These are phyloP conservation scores for Microchrysa polita DNA, from an alignment of 2,888 invertebrate genomes.

Conservation along the genomic window DNA sequence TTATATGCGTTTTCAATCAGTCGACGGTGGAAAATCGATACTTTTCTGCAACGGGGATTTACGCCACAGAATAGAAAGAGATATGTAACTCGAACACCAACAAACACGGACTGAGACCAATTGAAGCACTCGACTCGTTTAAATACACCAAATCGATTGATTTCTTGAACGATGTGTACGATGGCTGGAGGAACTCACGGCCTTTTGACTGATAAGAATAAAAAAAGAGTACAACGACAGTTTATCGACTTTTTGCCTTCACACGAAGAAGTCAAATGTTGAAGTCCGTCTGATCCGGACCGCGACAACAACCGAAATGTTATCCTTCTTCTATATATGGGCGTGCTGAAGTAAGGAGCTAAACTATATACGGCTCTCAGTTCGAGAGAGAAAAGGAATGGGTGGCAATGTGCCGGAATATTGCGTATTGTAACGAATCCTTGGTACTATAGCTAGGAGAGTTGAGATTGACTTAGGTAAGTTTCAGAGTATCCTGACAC, in stretches of 20 bases:
- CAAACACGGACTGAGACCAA: conserved; percentile 3
- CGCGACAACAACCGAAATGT: conserved; percentile 31
- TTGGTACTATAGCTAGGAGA: too few species aligned
- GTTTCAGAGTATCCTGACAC: too few species aligned
- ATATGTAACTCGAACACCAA: too few species aligned
- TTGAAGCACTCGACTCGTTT: conserved; percentile 25
- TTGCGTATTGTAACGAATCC: background rate
- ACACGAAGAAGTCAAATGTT: conserved; percentile 6
- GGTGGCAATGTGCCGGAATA: background rate
- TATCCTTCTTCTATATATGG: conserved; percentile 19
- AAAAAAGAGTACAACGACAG: background rate
- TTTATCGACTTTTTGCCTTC: conserved; percentile 22
- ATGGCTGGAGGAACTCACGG: background rate
- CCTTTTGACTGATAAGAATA: background rate
- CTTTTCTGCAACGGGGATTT: background rate
- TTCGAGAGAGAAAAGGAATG: conserved; percentile 1
- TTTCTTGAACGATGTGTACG: background rate
- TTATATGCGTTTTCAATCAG: too few species aligned
- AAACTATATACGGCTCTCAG: too few species aligned
- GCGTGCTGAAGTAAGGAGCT: background rate
- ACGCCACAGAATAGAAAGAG: too few species aligned
- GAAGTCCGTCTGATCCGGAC: conserved; percentile 26
- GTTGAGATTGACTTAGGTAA: too few species aligned
- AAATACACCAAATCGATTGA: conserved; percentile 33
- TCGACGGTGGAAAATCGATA: conserved; percentile 36